Evolutionary conservation across 30 jellyfish, hydroid and myxozoan genomes (phyloP), one percentile per base, ranked within the genome.

Genomic region (Aurelia aurita complex sp. Pacific): DNA sequence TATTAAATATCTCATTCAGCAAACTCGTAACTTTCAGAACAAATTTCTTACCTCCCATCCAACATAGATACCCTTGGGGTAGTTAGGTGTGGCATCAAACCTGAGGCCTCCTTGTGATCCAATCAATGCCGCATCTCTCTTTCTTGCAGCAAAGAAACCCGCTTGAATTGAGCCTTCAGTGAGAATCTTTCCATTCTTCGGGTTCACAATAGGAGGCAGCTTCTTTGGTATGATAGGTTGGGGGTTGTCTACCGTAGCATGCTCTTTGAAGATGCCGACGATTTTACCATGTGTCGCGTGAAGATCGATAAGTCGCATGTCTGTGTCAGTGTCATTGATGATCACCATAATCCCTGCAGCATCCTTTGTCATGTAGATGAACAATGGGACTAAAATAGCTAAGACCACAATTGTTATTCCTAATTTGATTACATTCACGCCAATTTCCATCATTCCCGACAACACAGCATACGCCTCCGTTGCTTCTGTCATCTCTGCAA

Each of bases 281-380:
- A 51, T 79, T 10, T 79, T 79, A 32, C 80, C 81, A 79, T 63
- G 52, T 15, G 77, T 17, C 13, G 52, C 32, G 59, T 64, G 51
- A 8, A 79, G 11, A 50, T 79, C 81, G 40, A 46, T 69, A 11
- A 79, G 59, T 52, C 74, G 17, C 80, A 79, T 50, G n/a, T 79
- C 89, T 43, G 67, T 79, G 17, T 67, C 53, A 5, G 80, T 63
- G 69, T 79, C 89, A 13, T 79, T 79, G 33, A 79, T n/a, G 57
- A 79, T 79, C 19, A 64, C 80, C 80, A 79, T 79, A n/a, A 79
- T 54, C 0, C 80, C 80, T 10, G 89, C 80, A 11, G 89, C 80
- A 32, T 64, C 52, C 7, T 71, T 62, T 10, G 67, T 79, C 43
- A 11, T 65, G 50, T 34, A 33, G 18, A 75, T 67, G 53, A 79